Evolutionary conservation across 2,113 vertebrate species (phyloP).

Genomic region (Larimichthys crocea): DNA sequence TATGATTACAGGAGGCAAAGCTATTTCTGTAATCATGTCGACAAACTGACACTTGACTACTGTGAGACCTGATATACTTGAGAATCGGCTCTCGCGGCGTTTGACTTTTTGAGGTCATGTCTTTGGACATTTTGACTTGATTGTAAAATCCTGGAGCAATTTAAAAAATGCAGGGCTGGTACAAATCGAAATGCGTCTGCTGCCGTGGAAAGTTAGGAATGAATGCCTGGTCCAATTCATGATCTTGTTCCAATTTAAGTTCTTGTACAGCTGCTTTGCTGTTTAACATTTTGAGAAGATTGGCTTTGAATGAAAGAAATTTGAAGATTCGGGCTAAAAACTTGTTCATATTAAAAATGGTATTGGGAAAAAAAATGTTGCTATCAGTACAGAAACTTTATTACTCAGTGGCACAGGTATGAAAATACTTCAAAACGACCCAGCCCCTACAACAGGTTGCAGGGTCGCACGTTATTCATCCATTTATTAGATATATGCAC

Average conservation of each 20-base stretch:
- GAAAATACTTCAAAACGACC: neutral
- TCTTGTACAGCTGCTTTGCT: neutral
- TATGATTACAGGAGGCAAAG: conserved; percentile 21
- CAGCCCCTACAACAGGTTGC: neutral
- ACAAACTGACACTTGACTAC: neutral
- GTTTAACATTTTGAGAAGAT: neutral
- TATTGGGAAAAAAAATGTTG: neutral
- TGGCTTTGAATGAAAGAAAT: too few species aligned
- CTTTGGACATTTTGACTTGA: neutral
- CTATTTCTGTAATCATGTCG: conserved; percentile 13
- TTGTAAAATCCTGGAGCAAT: neutral
- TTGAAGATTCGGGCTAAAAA: too few species aligned
- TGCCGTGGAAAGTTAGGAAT: neutral
- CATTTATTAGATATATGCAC: neutral
- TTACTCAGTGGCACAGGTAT: neutral
- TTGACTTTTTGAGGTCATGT: neutral
- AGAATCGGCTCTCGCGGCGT: neutral
- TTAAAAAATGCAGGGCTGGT: neutral
- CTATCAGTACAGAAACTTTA: neutral
- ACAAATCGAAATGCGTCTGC: neutral
- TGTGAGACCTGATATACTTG: neutral
- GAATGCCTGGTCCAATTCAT: neutral
- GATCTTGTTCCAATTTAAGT: too few species aligned
- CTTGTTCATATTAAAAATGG: too few species aligned
- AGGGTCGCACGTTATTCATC: neutral